A percentile compares a stretch with the other conserved stretches of the same genome.
Conservation (phyloP, 2,888 invertebrate genomes). For the Bombylius major region DNA sequence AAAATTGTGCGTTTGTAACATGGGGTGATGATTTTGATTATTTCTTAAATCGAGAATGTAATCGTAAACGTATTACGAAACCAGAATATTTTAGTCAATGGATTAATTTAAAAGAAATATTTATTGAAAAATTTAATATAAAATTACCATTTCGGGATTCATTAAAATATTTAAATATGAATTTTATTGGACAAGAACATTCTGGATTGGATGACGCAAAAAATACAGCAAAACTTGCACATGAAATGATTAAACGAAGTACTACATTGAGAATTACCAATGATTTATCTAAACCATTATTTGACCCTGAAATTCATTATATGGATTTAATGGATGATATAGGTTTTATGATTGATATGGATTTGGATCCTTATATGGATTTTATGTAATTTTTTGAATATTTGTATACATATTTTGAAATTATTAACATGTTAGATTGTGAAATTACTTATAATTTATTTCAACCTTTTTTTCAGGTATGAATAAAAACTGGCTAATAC, state of each 20-base stretch:
- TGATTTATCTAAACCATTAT: too few relatives aligned
- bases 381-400: too few relatives aligned
- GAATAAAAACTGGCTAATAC: too few relatives aligned
- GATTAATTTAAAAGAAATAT: neutral
- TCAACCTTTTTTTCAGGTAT: too few relatives aligned
- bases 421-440: too few relatives aligned
- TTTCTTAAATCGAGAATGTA: neutral
- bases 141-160: neutral
- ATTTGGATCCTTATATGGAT: too few relatives aligned
- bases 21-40: neutral
- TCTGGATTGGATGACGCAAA: neutral
- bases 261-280: conserved; percentile 40
- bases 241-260: conserved; percentile 33
- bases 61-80: neutral
- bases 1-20: neutral
- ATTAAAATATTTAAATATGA: neutral
- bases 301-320: too few relatives aligned
- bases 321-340: too few relatives aligned
- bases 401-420: too few relatives aligned
- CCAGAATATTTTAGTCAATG: neutral
- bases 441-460: too few relatives aligned
- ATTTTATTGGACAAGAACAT: neutral
- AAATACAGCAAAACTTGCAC: neutral
- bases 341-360: too few relatives aligned
- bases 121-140: neutral